Conservation (phyloP, 2,797 vertebrate genomes). For the Coccyzus lansbergi region DNA sequence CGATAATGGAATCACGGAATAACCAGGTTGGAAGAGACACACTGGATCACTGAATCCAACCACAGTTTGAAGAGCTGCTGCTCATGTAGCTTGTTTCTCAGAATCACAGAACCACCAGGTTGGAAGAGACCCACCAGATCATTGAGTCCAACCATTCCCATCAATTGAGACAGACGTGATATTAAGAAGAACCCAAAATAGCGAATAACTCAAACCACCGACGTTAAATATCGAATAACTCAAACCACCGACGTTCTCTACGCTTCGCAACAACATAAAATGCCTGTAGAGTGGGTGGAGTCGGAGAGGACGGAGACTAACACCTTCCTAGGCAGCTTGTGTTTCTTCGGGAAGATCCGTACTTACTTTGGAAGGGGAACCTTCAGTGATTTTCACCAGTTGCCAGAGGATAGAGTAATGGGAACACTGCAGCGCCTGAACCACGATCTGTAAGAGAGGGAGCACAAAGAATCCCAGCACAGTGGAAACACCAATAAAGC, state of each 20-base stretch:
- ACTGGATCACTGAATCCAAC: no score
- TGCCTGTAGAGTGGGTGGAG: background rate
- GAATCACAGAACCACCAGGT: no score
- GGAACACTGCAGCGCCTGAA: constrained; percentile 97
- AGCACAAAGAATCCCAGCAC: constrained; percentile 20
- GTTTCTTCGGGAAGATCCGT: background rate
- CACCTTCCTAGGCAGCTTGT: background rate
- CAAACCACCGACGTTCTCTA: background rate
- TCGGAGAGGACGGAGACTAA: background rate
- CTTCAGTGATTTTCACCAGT: constrained; percentile 97
- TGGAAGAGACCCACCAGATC: no score
- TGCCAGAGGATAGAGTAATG: constrained; percentile 99
- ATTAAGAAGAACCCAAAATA: background rate
- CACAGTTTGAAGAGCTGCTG: no score
- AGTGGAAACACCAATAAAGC: background rate
- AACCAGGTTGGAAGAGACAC: no score
- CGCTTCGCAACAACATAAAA: background rate
- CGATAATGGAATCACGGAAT: no score
- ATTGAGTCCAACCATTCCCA: no score
- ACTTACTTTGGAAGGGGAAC: constrained; percentile 95
- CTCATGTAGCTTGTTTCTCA: no score
- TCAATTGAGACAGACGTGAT: background rate
- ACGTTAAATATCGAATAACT: background rate
- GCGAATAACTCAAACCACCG: background rate
- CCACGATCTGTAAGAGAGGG: constrained; percentile 87